A percentile compares a stretch with the other conserved stretches of the same genome.
phyloP scores from a whole-genome alignment of 2,797 vertebrate genomes.

The Lagocephalus sceleratus region DNA sequence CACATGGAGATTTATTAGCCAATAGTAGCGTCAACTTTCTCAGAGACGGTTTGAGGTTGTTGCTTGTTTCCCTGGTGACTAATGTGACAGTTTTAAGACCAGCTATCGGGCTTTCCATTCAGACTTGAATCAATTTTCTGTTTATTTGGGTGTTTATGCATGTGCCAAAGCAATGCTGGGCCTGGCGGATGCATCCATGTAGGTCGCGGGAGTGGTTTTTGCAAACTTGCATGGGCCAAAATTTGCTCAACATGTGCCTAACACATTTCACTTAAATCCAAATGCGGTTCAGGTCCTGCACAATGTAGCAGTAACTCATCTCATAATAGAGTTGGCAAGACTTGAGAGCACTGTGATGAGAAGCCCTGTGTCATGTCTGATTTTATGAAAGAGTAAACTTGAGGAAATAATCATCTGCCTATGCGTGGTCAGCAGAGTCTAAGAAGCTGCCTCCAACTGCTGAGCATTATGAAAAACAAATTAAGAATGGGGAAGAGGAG shows the following conservation, averaged over 20 bases:
- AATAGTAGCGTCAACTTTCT: constrained; percentile 29
- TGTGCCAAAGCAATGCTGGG: constrained; percentile 27
- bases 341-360: constrained; percentile 50
- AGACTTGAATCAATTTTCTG: constrained; percentile 58
- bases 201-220: constrained; percentile 38
- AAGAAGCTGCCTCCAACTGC: constrained; percentile 44
- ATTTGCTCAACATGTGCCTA: constrained; percentile 63
- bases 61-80: constrained; percentile 36
- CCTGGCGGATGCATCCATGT: constrained; percentile 35
- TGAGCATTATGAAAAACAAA: constrained; percentile 12
- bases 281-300: constrained; percentile 44
- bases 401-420: constrained; percentile 66
- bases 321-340: constrained; percentile 62
- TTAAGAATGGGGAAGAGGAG: constrained; percentile 1
- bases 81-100: constrained; percentile 35
- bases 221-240: constrained; percentile 25
- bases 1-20: constrained; percentile 33
- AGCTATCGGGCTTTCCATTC: constrained; percentile 31
- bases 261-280: constrained; percentile 60
- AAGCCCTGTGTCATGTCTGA: constrained; percentile 31
- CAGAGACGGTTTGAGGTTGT: constrained; percentile 29
- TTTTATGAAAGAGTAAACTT: constrained; percentile 10
- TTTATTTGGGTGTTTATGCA: constrained; percentile 53
- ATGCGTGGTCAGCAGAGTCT: constrained; percentile 48
- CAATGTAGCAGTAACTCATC: constrained; percentile 67